These are phyloP conservation scores for Melieria picta DNA, from an alignment of 2,888 invertebrate species.

Conservation along the genomic window DNA sequence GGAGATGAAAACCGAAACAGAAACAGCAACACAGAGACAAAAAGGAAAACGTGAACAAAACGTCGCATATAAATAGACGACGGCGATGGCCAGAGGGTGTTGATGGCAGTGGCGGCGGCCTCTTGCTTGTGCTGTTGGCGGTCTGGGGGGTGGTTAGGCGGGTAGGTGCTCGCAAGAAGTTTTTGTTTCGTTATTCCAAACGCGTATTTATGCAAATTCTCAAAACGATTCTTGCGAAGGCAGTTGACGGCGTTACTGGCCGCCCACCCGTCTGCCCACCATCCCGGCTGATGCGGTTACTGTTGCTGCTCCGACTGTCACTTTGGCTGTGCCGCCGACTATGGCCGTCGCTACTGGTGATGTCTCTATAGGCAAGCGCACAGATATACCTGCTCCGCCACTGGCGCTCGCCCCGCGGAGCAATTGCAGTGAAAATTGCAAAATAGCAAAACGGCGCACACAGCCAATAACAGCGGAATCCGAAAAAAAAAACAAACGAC, in stretches of 20 bases:
- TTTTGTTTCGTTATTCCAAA: constrained; percentile 46
- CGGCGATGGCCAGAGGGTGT: not conserved
- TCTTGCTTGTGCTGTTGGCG: not conserved
- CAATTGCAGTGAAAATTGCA: constrained; percentile 18
- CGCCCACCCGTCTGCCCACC: constrained; percentile 22
- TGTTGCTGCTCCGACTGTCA: constrained; percentile 11
- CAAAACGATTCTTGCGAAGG: constrained; percentile 41
- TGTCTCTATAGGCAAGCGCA: no score
- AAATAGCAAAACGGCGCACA: constrained; percentile 29
- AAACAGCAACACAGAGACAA: not conserved
- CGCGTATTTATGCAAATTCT: constrained; percentile 49
- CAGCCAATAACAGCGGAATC: constrained; percentile 17
- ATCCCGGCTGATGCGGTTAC: constrained; percentile 19
- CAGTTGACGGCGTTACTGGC: constrained; percentile 18
- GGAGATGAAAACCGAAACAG: constrained; percentile 4
- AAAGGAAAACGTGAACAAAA: not conserved
- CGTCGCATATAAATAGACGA: not conserved
- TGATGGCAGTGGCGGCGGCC: no score
- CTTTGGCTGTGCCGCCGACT: constrained; percentile 16
- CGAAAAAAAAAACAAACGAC: constrained; percentile 13
- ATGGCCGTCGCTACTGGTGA: constrained; percentile 18
- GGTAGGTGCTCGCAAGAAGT: no score
- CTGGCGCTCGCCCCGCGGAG: not conserved
- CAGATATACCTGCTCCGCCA: no score
- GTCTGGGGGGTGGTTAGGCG: no score